phyloP scores from a whole-genome alignment of 1,140 invertebrate genomes.

The Calliphora vicina region DNA sequence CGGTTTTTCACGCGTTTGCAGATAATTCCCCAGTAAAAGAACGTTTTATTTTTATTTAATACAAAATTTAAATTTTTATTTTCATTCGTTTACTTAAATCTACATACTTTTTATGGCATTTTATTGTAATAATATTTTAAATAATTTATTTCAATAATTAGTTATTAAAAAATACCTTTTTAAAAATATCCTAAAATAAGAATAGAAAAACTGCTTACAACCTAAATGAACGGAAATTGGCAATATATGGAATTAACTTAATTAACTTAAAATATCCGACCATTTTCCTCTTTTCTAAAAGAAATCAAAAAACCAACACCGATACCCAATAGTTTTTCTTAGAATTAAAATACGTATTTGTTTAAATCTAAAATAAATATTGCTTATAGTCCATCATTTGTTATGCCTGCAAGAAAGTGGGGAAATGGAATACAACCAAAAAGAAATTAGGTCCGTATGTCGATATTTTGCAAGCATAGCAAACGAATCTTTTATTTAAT shows the following conservation, averaged over 20 bases:
- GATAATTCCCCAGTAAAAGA: too few relatives aligned
- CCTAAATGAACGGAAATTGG: background rate
- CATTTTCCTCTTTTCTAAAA: background rate
- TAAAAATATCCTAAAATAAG: background rate
- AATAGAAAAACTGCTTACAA: background rate
- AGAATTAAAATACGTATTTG: background rate
- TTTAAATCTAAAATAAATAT: conserved; percentile 1
- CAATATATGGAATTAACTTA: background rate
- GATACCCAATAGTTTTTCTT: background rate
- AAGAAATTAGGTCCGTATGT: background rate
- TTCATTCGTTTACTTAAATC: background rate
- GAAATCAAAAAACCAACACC: background rate
- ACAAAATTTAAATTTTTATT: background rate
- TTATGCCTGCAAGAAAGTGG: background rate
- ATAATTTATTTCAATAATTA: background rate
- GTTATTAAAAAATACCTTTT: background rate
- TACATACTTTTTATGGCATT: conserved; percentile 1
- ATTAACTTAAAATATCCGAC: background rate
- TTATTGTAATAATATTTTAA: background rate
- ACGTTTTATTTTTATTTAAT: too few relatives aligned
- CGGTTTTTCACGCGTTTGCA: too few relatives aligned
- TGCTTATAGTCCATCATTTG: conserved; percentile 8
- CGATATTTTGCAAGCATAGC: conserved; percentile 14
- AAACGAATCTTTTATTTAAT: background rate
- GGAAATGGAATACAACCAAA: background rate